phyloP scores from a whole-genome alignment of 1,140 invertebrate species.

The Sycophaga agraensis region DNA sequence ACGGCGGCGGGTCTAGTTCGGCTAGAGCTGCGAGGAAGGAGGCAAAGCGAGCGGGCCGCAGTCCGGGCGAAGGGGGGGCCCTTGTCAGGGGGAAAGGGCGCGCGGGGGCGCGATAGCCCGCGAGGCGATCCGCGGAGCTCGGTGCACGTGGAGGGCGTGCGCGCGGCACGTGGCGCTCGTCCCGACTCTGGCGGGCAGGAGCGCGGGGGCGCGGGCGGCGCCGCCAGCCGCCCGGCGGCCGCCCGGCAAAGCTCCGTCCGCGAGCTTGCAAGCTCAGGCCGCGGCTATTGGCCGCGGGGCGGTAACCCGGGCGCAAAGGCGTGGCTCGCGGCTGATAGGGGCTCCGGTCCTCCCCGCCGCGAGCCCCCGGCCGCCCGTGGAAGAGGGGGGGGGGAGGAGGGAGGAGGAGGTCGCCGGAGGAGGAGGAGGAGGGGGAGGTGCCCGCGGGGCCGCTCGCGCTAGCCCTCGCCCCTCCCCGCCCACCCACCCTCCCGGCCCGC shows the following conservation, averaged over 20 bases:
- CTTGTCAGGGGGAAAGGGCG: not conserved
- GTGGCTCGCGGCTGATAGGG: slow-evolving; percentile 44
- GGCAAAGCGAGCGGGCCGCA: too few species aligned
- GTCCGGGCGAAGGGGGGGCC: too few species aligned
- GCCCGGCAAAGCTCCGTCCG: slow-evolving; percentile 24
- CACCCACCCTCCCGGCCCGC: slow-evolving; percentile 4
- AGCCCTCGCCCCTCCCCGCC: slow-evolving; percentile 32
- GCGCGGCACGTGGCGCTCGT: slow-evolving; percentile 57
- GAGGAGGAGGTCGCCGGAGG: slow-evolving; percentile 38
- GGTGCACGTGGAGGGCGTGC: slow-evolving; percentile 54
- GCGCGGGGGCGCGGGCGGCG: slow-evolving; percentile 34
- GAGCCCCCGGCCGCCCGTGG: slow-evolving; percentile 45
- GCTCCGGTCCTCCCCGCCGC: slow-evolving; percentile 49
- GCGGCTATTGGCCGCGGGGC: slow-evolving; percentile 51
- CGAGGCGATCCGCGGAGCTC: slow-evolving; percentile 27
- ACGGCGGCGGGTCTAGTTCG: too few species aligned
- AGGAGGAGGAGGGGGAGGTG: too few species aligned
- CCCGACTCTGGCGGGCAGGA: slow-evolving; percentile 39
- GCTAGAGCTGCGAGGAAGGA: too few species aligned
- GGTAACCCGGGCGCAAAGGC: slow-evolving; percentile 54
- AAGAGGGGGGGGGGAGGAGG: slow-evolving; percentile 20
- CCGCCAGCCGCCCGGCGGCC: slow-evolving; percentile 5
- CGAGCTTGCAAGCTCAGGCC: slow-evolving; percentile 15
- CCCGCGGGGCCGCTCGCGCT: not conserved
- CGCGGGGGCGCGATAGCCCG: not conserved